Base-by-base conservation (phyloP, 2,888 invertebrate genomes). In the Macaria notata region DNA sequence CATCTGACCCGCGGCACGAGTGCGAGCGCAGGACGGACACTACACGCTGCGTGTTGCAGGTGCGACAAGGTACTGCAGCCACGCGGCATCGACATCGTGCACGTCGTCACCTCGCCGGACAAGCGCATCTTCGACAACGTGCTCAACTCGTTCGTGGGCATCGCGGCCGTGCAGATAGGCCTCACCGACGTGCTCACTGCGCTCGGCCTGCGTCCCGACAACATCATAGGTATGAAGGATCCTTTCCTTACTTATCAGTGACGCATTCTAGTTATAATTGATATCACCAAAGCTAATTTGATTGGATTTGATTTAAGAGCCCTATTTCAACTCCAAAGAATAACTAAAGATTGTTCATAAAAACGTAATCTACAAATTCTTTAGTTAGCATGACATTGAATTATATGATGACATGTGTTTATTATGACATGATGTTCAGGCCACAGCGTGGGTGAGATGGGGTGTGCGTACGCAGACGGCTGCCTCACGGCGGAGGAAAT, bases 381-480 rank as follows among this genome's bases (percentile, higher is more conserved):
- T 19, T 19, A 19, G 19, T 2, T 19, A 19, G 19, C 19, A 19
- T 19, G 19, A 19, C 19, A 19, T 19, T 19, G 19, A 19, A 19
- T 19, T 19, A 19, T 19, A 19, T 2, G 19, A 19, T 19, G 19
- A 19, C 19, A 19, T 19, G 19, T 19, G 19, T 19, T 19, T 19
- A 19, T 19, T 19, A 19, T 19, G 19, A 19, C 19, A 19, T 19
- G 19, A 19, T 19, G 19, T 19, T 7, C n/a, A 92, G 98, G 99
- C 0, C 98, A 98, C 80, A 98, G 98, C 30, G 96, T 97, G 0
- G 99, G 99, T 31, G 99, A 99, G 81, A 88, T 98, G 31, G 98
- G 97, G 0, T 98, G 98, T 19, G 19, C 19, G 19, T 19, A 19
- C 19, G 19, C 19, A 19, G 19, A 19, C 19, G 19, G 19, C 19